Percentiles rank a stretch among this genome's conserved stretches.
phyloP scores from a whole-genome alignment of 2,888 invertebrate genomes.

The Sesamia inferens region DNA sequence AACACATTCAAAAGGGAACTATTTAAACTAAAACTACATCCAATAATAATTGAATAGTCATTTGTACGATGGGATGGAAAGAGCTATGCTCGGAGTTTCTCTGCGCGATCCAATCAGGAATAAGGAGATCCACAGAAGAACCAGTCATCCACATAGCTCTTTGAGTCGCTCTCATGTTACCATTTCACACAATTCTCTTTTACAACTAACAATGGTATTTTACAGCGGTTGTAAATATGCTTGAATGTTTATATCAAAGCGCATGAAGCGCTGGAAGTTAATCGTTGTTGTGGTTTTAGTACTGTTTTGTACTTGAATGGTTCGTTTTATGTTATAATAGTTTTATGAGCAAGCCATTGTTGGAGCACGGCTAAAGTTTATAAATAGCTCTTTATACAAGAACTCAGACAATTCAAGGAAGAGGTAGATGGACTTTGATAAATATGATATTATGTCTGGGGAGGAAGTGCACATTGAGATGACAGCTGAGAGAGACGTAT shows the following conservation, averaged over 20 bases:
- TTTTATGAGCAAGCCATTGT: background rate
- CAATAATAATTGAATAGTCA: no score
- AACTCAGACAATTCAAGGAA: background rate
- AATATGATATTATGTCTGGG: background rate
- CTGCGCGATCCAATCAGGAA: no score
- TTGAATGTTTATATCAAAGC: background rate
- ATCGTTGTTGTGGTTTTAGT: background rate
- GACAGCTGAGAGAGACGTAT: background rate
- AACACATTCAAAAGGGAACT: no score
- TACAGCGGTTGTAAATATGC: background rate
- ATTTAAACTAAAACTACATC: no score
- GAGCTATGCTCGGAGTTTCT: no score
- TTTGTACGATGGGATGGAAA: no score
- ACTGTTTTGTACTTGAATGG: background rate
- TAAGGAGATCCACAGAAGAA: no score
- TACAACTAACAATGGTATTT: slow-evolving; percentile 2
- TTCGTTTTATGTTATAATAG: background rate
- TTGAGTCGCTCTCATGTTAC: no score
- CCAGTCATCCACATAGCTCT: no score
- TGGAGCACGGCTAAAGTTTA: background rate
- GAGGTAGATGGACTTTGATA: background rate
- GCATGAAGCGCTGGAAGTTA: background rate
- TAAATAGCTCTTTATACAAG: background rate
- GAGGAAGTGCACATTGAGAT: background rate
- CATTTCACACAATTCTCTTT: background rate